These are phyloP conservation scores for Xyliphius kryptos DNA, from an alignment of 2,113 vertebrate genomes.

Conservation along the genomic window DNA sequence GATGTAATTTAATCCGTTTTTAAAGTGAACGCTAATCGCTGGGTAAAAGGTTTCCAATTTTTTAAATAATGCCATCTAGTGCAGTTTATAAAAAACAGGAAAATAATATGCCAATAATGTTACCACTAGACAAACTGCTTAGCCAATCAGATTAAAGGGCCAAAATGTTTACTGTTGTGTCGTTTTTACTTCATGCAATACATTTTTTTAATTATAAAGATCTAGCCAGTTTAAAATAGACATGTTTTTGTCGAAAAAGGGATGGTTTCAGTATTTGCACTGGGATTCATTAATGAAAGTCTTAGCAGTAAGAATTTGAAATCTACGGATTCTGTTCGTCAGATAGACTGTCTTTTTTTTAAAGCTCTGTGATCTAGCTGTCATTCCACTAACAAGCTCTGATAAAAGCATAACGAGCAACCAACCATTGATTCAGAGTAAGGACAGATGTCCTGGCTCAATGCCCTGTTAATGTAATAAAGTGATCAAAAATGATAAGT, in stretches of 20 bases:
- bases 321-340: constrained; percentile 5
- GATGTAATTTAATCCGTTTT: no score
- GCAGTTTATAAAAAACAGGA: no score
- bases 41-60: no score
- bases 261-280: constrained; percentile 8
- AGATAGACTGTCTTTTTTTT: constrained; percentile 1
- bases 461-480: constrained; percentile 3
- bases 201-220: no score
- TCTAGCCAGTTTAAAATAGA: constrained; percentile 2
- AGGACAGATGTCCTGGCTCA: background rate
- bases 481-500: background rate
- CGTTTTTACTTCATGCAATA: no score
- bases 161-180: no score
- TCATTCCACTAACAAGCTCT: constrained; percentile 22
- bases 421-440: background rate
- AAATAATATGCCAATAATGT: no score
- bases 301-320: constrained; percentile 20
- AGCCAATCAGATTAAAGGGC: no score
- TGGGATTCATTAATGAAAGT: constrained; percentile 20
- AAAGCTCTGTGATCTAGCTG: constrained; percentile 5
- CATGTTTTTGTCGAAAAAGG: background rate
- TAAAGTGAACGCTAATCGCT: no score
- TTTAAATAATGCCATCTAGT: no score
- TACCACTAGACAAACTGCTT: no score
- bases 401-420: constrained; percentile 17